Base-by-base conservation (phyloP, 2,888 invertebrate genomes). In the Hypomecis atomaria region DNA sequence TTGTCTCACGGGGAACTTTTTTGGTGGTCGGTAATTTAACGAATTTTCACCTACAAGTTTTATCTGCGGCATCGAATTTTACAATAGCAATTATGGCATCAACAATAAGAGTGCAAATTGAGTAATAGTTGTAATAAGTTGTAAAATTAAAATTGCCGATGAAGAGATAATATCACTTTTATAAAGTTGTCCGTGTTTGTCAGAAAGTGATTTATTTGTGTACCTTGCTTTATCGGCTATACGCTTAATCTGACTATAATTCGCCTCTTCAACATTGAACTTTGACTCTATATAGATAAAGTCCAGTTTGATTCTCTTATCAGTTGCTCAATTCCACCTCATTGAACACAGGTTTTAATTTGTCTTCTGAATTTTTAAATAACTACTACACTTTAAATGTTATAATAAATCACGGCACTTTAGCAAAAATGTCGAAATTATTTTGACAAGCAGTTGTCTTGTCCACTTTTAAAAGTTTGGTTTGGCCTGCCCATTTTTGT, bases 11-110 rank as follows among this genome's bases (percentile, higher is more conserved):
- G 67, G 70, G 70, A 69, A 78, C 82, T 78, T 86, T 78, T 86
- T 82, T 75, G 87, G 87, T 84, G 83, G 84, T 81, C 83, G 66
- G 75, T 72, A 78, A 82, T 82, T 83, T 78, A 74, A 75, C 76
- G 71, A 75, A 69, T 71, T 80, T 77, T 73, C 63, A 45, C 69
- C 62, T 59, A 74, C 76, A 69, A 75, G 67, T 69, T 63, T 72
- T 66, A 62, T 73, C 70, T 68, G 60, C 68, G 66, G 55, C 64
- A 65, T 74, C 74, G 75, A 72, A 73, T 60, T 52, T 71, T 66
- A 62, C 53, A 4, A 62, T 54, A 54, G 63, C 62, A 70, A 76
- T 76, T 77, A 75, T 73, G 68, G 54, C 65, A 52, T 69, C 47
- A 59, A 59, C 52, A 59, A 76, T 81, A 81, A 81, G 70, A 69